These are phyloP conservation scores for Todiramphus chloris DNA, from an alignment of 2,113 vertebrate genomes.

Conservation along the genomic window DNA sequence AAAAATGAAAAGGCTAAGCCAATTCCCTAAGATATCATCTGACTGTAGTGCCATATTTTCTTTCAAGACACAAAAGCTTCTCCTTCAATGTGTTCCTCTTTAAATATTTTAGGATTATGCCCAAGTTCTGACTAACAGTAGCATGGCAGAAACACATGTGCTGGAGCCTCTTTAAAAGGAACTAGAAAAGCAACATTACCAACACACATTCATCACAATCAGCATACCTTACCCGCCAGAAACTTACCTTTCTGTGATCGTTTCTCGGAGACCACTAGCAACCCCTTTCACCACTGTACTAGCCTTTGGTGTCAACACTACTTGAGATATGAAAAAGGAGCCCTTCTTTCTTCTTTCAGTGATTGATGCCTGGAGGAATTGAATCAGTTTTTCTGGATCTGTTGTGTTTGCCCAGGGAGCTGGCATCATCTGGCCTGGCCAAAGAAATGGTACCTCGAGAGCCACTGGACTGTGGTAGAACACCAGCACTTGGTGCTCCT, in stretches of 20 bases:
- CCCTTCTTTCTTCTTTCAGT: conserved; percentile 95
- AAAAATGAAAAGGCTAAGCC: background rate
- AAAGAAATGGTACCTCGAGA: conserved; percentile 93
- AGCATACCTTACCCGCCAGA: background rate
- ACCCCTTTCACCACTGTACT: conserved; percentile 97
- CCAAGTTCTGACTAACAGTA: background rate
- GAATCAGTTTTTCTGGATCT: conserved; percentile 94
- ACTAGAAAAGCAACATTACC: background rate
- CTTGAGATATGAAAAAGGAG: conserved; percentile 96
- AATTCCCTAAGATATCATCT: background rate
- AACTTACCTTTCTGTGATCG: conserved; percentile 93
- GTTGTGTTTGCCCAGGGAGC: conserved; percentile 97
- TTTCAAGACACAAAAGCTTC: background rate
- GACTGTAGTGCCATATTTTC: background rate
- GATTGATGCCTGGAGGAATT: conserved; percentile 93
- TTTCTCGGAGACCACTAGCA: conserved; percentile 95
- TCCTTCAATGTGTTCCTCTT: background rate
- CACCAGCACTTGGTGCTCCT: conserved; percentile 93
- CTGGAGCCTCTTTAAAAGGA: background rate
- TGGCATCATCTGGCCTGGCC: conserved; percentile 99
- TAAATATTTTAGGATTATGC: background rate
- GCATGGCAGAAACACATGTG: background rate
- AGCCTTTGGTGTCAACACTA: conserved; percentile 96
- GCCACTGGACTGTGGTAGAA: conserved; percentile 98
- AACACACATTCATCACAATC: background rate